phyloP scores from a whole-genome alignment of 2,113 vertebrate species.

The Anhinga rufa region DNA sequence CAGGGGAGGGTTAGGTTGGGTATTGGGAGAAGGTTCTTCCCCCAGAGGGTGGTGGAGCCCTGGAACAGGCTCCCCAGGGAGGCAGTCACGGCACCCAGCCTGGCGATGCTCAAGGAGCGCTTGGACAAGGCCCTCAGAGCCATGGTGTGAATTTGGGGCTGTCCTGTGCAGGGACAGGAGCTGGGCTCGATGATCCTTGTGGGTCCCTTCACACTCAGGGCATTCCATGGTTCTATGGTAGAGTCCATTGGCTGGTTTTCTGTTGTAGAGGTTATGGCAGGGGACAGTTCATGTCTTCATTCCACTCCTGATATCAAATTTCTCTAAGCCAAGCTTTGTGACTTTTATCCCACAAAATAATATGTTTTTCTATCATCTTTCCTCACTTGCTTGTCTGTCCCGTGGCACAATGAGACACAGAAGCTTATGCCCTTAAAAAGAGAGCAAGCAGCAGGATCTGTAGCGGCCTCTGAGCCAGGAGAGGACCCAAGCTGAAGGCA shows the following conservation, averaged over 20 bases:
- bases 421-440: background rate
- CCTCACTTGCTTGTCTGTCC: background rate
- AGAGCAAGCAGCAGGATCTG: background rate
- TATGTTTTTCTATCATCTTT: background rate
- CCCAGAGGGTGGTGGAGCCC: no score
- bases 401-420: accelerated
- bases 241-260: background rate
- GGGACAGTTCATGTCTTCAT: background rate
- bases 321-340: background rate
- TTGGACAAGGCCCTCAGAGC: no score
- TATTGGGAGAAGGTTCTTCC: no score
- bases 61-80: no score
- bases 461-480: background rate
- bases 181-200: no score
- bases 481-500: background rate
- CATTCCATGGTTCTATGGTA: no score
- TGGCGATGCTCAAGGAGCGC: no score
- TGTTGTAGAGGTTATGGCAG: background rate
- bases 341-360: background rate
- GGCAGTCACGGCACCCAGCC: no score
- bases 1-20: no score
- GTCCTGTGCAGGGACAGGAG: no score
- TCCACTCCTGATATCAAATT: background rate
- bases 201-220: no score
- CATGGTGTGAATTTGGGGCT: no score